Conservation (phyloP, 2,797 vertebrate genomes). For the Lateolabrax maculatus region DNA sequence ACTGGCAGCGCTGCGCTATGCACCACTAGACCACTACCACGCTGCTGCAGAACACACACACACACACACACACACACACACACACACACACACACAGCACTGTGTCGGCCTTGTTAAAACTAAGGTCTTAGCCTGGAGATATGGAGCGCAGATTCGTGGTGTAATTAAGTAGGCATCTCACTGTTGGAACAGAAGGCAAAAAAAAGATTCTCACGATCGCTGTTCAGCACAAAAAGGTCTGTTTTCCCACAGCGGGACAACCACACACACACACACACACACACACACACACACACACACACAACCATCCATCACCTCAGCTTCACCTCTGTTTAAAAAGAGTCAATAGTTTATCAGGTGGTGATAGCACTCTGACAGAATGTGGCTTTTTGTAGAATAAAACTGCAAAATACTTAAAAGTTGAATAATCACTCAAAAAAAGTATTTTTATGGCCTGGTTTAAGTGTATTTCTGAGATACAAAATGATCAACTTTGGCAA, state of each 20-base stretch:
- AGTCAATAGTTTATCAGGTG: slow-evolving; percentile 25
- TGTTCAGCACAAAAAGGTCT: not conserved
- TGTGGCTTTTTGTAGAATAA: not conserved
- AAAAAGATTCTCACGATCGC: not conserved
- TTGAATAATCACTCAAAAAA: not conserved
- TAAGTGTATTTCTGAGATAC: not conserved
- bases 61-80: slow-evolving; percentile 6
- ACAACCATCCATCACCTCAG: not conserved
- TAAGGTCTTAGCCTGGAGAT: slow-evolving; percentile 6
- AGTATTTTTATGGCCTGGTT: not conserved
- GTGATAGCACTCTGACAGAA: slow-evolving; percentile 11
- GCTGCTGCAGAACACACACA: slow-evolving; percentile 15
- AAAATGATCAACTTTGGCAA: not conserved
- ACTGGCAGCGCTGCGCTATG: slow-evolving; percentile 44
- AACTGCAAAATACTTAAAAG: not conserved
- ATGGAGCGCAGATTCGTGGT: not conserved
- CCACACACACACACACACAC: slow-evolving; percentile 10
- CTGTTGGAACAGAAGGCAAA: slow-evolving; percentile 4
- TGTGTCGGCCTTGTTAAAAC: not conserved
- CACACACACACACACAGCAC: not conserved
- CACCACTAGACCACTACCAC: slow-evolving; percentile 35
- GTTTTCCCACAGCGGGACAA: slow-evolving; percentile 15
- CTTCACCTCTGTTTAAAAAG: slow-evolving; percentile 2
- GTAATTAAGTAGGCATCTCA: not conserved
- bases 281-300: not conserved